Conservation (phyloP, 1,140 invertebrate species). For the Cardiocondyla obscurior region DNA sequence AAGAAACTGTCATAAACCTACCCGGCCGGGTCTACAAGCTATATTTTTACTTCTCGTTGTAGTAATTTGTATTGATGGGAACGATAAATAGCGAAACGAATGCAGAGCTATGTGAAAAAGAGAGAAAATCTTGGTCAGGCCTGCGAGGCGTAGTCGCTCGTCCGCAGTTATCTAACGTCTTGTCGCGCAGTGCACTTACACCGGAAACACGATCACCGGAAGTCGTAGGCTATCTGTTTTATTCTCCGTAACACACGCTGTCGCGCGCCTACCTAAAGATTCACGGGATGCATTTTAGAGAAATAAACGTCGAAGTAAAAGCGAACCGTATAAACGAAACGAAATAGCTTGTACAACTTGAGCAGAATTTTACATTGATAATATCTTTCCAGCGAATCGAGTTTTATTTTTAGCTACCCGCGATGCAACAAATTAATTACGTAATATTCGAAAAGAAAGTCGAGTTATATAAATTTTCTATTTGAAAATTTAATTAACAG, state of each 20-base stretch:
- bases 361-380: background rate
- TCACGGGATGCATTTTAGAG: background rate
- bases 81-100: background rate
- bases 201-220: constrained; percentile 70
- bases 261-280: background rate
- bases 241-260: background rate
- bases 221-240: constrained; percentile 61
- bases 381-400: background rate
- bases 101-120: background rate
- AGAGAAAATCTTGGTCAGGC: background rate
- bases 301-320: background rate
- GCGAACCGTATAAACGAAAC: background rate
- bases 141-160: background rate
- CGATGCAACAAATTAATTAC: background rate
- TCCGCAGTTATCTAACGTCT: constrained; percentile 31
- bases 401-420: background rate
- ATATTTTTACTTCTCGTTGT: too few relatives aligned
- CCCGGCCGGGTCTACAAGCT: too few relatives aligned
- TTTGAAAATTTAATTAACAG: background rate
- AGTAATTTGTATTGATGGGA: background rate
- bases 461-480: background rate
- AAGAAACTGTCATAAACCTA: too few relatives aligned
- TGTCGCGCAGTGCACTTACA: constrained; percentile 53
- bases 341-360: background rate
- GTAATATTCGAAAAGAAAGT: constrained; percentile 12